Evolutionary conservation across 2,888 invertebrate genomes (phyloP), one percentile per base, ranked within the genome.

Genomic region (Andrena haemorrhoa): DNA sequence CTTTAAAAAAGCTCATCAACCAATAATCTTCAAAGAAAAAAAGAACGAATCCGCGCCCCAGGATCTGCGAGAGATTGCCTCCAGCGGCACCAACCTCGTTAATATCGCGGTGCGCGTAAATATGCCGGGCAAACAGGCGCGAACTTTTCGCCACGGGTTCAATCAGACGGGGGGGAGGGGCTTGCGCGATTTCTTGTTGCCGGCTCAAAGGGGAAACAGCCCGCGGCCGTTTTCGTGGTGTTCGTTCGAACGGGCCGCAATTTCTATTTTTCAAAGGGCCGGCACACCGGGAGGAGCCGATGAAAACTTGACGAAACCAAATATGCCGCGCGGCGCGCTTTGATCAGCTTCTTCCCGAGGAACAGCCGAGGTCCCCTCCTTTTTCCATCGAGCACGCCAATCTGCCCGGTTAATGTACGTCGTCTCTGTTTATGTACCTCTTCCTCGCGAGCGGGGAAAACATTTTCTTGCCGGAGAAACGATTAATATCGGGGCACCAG

Each of bases 241-340:
- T 58, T 83, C 83, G 84, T 79, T 81, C 89, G 86, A 71, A 60
- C 60, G 72, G 80, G 82, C 83, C 81, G 89, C 84, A 90, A 90
- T 90, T 90, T 89, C 80, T 80, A 87, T 87, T 88, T 90, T 88
- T 89, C 86, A 88, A 84, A 88, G 86, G 61, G 68, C 77, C 49
- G 71, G 56, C 70, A 49, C 66, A 35, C 10, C 56, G 56, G 56
- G 23, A 29, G 73, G 10, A 35, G 41, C 71, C 72, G 72, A 87
- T 77, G 74, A 86, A 66, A 86, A 88, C 85, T 86, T 77, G 84
- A 75, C 76, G 82, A 81, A 87, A 82, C 88, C 86, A 88, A 88
- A 88, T 88, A 88, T 83, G 83, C 84, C 83, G 79, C 83, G 79
- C 82, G 78, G 68, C 79, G 63, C 68, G 82, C 88, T 88, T 88